phyloP scores from a whole-genome alignment of 1,140 invertebrate species.

The Anastrepha obliqua region DNA sequence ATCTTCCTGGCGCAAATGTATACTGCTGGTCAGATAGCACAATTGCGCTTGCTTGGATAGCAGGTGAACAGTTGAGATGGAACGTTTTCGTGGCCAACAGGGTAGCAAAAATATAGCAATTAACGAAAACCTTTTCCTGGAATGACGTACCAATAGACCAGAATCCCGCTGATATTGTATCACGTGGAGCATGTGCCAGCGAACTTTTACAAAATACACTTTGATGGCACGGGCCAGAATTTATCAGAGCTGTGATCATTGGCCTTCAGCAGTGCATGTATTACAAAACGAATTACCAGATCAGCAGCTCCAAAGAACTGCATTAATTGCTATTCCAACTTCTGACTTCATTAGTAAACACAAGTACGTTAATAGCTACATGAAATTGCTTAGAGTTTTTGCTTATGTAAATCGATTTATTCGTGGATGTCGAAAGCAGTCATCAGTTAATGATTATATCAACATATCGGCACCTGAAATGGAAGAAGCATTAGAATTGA shows the following conservation, averaged over 20 bases:
- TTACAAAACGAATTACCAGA: constrained; percentile 47
- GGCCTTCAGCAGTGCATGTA: background rate
- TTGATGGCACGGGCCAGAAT: constrained; percentile 71
- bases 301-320: constrained; percentile 16
- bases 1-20: background rate
- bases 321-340: constrained; percentile 7
- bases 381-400: constrained; percentile 47
- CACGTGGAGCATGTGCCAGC: constrained; percentile 67
- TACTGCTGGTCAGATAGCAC: constrained; percentile 40
- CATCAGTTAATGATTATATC: constrained; percentile 30
- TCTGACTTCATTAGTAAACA: background rate
- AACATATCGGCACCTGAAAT: constrained; percentile 40
- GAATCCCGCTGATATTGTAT: constrained; percentile 75
- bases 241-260: constrained; percentile 43
- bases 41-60: constrained; percentile 16
- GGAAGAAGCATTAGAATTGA: constrained; percentile 58
- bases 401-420: constrained; percentile 53
- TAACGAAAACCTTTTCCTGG: constrained; percentile 63
- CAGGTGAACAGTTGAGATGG: background rate
- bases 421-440: constrained; percentile 19
- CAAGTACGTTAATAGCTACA: constrained; percentile 37
- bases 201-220: constrained; percentile 62
- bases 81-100: constrained; percentile 67
- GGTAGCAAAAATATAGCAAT: constrained; percentile 68
- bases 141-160: constrained; percentile 62